Evolutionary conservation across 2,888 invertebrate species (phyloP), one percentile per base, ranked within the genome.

Genomic region (Zygaena filipendulae): DNA sequence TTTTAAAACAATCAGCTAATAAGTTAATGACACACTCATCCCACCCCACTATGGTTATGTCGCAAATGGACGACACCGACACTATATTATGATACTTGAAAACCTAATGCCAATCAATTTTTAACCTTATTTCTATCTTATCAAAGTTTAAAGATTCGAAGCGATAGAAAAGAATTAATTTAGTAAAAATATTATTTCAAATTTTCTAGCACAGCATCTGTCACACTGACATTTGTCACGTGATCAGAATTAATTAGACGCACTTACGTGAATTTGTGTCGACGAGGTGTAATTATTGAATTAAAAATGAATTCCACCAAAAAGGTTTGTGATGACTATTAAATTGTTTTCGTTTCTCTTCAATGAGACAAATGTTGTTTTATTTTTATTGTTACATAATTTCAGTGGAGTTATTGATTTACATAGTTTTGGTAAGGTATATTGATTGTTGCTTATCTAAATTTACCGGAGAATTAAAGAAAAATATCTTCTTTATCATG

Each of bases 181-280:
- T n/a, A n/a, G n/a, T n/a, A n/a, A n/a, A n/a, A 4, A 21, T n/a
- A 7, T 11, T 7, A 13, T 27, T 14, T 14, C 16, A 30, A 21
- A 32, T 33, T 35, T 25, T 21, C 35, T 39, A 39, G 44, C 49
- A 32, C 52, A 53, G 61, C 72, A 72, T 70, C 72, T 68, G 71
- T 68, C 66, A 64, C 44, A 45, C 33, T 61, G 74, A 69, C 67
- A 64, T 66, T 71, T 75, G 77, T 75, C 74, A 75, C 68, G 70
- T 72, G 72, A 77, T 71, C 67, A 59, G 48, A 57, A 53, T 61
- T 57, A 64, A 72, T 63, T 55, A 54, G 55, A 51, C 44, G 45
- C 57, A 52, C 61, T 69, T 63, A 63, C 45, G 45, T 42, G 47
- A 59, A 57, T 57, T 52, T 46, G 47, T 47, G 28, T 25, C 21